phyloP scores from a whole-genome alignment of 2,888 invertebrate genomes.

The Drosophila ustulata region DNA sequence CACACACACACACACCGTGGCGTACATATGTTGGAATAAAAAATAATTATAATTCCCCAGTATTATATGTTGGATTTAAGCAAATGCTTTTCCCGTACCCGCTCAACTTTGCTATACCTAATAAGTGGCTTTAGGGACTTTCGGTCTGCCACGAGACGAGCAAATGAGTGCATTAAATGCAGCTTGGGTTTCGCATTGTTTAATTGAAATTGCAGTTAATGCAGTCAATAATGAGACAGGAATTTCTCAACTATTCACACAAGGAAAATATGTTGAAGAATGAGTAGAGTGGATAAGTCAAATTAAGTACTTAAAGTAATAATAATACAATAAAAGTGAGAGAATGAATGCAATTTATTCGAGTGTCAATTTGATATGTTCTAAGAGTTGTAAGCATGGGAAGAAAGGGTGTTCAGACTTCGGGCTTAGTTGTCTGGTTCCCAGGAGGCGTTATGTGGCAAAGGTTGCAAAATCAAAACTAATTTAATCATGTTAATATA shows the following conservation, averaged over 20 bases:
- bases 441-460: constrained; percentile 40
- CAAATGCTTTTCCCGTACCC: constrained; percentile 13
- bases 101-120: constrained; percentile 17
- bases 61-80: constrained; percentile 29
- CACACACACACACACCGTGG: not conserved
- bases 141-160: not conserved
- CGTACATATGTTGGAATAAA: constrained; percentile 28
- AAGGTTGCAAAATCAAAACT: constrained; percentile 74
- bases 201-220: constrained; percentile 2
- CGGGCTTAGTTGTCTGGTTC: constrained; percentile 8
- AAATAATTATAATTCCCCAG: constrained; percentile 35
- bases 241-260: too few species aligned
- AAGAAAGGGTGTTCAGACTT: constrained; percentile 3
- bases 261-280: too few species aligned
- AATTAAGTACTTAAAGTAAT: not conserved
- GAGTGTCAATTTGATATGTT: not conserved
- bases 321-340: not conserved
- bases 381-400: not conserved
- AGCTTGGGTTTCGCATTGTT: not conserved
- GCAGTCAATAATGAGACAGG: too few species aligned
- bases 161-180: not conserved
- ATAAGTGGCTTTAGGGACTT: constrained; percentile 18
- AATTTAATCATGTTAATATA: constrained; percentile 80
- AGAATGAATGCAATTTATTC: not conserved
- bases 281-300: not conserved